Evolutionary conservation across 2,113 vertebrate genomes (phyloP).

Genomic region (Petrocephalus microphthalmus): DNA sequence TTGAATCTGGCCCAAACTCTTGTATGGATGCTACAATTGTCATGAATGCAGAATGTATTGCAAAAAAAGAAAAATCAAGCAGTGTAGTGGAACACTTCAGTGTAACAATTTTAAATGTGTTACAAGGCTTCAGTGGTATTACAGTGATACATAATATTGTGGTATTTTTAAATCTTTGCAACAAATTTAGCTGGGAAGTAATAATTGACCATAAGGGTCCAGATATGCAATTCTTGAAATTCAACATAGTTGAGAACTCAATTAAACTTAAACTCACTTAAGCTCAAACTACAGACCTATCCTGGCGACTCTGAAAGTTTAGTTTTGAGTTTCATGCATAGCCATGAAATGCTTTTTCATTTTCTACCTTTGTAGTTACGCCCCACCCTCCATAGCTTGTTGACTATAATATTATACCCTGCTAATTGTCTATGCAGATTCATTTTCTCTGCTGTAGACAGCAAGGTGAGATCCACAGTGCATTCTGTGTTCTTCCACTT

Average conservation of each 20-base stretch:
- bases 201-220: background rate
- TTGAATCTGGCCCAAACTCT: no score
- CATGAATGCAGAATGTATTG: no score
- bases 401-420: background rate
- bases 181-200: background rate
- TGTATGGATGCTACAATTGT: no score
- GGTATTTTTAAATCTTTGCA: no score
- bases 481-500: constrained; percentile 37
- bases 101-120: no score
- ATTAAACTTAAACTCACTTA: background rate
- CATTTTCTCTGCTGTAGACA: constrained; percentile 10
- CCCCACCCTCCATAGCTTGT: constrained; percentile 10
- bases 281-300: background rate
- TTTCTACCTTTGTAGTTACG: background rate
- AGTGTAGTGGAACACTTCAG: no score
- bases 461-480: constrained; percentile 14
- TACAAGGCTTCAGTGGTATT: no score
- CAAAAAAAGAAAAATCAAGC: no score
- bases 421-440: background rate
- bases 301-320: background rate
- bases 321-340: background rate
- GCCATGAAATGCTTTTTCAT: background rate
- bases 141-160: no score
- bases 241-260: background rate
- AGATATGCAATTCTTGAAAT: background rate